These are phyloP conservation scores for Arenaria interpres DNA, from an alignment of 2,113 vertebrate species.

Conservation along the genomic window DNA sequence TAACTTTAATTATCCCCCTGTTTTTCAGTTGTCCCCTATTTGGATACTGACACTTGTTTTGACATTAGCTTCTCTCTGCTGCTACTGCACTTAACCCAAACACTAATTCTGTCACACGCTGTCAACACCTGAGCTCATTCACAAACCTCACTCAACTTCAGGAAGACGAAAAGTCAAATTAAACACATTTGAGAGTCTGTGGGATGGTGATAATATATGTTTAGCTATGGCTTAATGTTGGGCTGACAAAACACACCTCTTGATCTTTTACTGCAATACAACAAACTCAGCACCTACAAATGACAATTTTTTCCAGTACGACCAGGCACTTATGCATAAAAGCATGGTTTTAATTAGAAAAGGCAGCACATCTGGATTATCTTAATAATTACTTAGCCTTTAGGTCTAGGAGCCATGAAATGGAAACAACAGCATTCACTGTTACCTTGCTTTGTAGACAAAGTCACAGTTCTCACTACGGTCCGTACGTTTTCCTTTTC, in stretches of 20 bases:
- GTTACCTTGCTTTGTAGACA: conserved; percentile 79
- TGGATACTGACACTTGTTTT: not conserved
- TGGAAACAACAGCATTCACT: not conserved
- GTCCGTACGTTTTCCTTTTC: conserved; percentile 85
- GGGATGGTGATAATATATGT: not conserved
- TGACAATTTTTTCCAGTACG: not conserved
- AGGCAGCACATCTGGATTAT: not conserved
- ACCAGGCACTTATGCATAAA: not conserved
- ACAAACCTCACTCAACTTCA: not conserved
- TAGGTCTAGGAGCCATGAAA: not conserved
- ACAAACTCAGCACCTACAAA: not conserved
- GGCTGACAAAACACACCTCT: not conserved
- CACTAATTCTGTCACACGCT: not conserved
- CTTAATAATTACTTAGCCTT: not conserved
- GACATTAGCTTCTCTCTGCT: not conserved
- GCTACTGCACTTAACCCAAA: not conserved
- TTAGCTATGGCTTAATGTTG: not conserved
- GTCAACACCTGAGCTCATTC: not conserved
- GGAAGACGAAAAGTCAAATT: not conserved
- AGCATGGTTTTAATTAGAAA: not conserved
- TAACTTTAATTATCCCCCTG: not conserved
- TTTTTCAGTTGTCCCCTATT: not conserved
- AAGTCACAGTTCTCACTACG: conserved; percentile 70
- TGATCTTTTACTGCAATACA: not conserved
- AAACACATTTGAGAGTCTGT: not conserved